Conservation (phyloP, 2,888 invertebrate species). For the Pheosia gnoma region DNA sequence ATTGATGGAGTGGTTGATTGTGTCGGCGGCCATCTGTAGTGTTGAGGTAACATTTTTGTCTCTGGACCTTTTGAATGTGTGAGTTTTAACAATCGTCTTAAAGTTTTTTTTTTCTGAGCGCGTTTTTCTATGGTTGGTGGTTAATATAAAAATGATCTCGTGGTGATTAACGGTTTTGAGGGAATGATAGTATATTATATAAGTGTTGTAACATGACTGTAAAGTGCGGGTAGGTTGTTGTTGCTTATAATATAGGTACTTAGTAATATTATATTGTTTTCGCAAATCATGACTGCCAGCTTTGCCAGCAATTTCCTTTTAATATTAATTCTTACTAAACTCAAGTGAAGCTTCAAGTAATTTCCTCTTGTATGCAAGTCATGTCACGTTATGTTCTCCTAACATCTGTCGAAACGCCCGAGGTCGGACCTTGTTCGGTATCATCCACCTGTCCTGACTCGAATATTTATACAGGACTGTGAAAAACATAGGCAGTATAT, state of each 20-base stretch:
- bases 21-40: constrained; percentile 55
- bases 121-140: constrained; percentile 24
- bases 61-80: constrained; percentile 33
- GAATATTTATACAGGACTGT: too few species aligned
- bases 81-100: constrained; percentile 34
- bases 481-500: too few species aligned
- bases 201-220: background rate
- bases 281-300: too few species aligned
- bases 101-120: constrained; percentile 27
- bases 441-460: constrained; percentile 21
- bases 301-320: too few species aligned
- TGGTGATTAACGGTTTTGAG: background rate
- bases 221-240: too few species aligned
- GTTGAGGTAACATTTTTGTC: constrained; percentile 51
- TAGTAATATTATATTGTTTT: too few species aligned
- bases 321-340: too few species aligned
- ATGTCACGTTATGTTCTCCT: background rate
- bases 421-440: constrained; percentile 2
- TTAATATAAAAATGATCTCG: constrained; percentile 12
- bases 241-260: too few species aligned
- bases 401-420: background rate
- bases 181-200: background rate
- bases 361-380: too few species aligned
- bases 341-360: too few species aligned
- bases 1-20: constrained; percentile 65